Conservation (phyloP, 1,140 invertebrate species). For the Hypsibius dujardini region DNA sequence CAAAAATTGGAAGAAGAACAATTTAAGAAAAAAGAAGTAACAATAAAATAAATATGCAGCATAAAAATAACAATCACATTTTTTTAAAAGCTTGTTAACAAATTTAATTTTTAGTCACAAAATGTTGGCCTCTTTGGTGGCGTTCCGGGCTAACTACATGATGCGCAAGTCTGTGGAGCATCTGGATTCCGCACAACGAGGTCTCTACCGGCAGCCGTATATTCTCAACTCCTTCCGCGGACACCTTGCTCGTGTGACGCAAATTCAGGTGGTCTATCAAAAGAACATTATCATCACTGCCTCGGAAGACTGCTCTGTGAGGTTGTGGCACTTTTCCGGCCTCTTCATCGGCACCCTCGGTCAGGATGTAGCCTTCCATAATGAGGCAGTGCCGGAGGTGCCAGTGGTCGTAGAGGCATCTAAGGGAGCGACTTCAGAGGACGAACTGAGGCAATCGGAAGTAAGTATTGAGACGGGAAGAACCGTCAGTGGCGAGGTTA, state of each 20-base stretch:
- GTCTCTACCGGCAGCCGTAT: conserved; percentile 21
- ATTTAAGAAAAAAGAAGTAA: no score
- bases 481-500: no score
- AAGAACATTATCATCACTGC: conserved; percentile 27
- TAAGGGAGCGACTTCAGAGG: not conserved
- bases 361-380: not conserved
- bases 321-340: conserved; percentile 23
- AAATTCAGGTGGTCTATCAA: conserved; percentile 26
- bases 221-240: conserved; percentile 29
- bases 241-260: conserved; percentile 27
- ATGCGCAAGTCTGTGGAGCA: not conserved
- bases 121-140: not conserved
- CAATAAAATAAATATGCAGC: no score
- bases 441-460: not conserved
- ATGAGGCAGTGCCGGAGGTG: not conserved
- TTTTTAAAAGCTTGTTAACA: no score
- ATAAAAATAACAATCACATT: no score
- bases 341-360: conserved; percentile 20
- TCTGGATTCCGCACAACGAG: not conserved
- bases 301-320: conserved; percentile 27
- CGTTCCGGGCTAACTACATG: conserved; percentile 5
- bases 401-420: not conserved
- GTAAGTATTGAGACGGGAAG: no score
- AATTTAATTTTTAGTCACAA: not conserved
- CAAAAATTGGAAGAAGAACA: no score